phyloP scores from a whole-genome alignment of 2,113 vertebrate genomes.

The Lepisosteus oculatus region DNA sequence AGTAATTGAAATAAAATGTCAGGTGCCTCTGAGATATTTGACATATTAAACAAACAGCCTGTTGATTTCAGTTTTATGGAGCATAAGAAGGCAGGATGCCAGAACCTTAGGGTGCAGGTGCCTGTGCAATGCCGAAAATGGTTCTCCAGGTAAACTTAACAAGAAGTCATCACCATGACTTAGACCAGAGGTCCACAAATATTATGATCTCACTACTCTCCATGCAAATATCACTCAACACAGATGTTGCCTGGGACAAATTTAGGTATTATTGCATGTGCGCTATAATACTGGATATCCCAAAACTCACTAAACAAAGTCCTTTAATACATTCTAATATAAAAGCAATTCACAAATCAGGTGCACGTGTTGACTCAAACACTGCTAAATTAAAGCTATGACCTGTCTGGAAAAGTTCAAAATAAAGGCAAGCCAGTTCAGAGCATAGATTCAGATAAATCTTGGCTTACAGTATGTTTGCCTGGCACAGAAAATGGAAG shows the following conservation, averaged over 20 bases:
- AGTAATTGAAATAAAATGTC: no score
- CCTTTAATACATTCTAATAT: background rate
- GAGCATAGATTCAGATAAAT: background rate
- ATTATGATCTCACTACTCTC: background rate
- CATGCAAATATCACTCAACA: background rate
- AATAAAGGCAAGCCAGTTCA: conserved; percentile 13
- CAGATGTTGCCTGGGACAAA: background rate
- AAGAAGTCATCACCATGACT: conserved; percentile 8
- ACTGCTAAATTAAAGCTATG: background rate
- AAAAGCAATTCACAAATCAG: conserved; percentile 15
- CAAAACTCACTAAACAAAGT: conserved; percentile 9
- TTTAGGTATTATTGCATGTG: conserved; percentile 10
- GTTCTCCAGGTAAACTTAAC: background rate
- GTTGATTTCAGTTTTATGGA: no score
- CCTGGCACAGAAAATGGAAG: conserved; percentile 17
- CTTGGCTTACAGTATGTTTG: conserved; percentile 11
- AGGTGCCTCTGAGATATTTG: no score
- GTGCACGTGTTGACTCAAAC: conserved; percentile 2
- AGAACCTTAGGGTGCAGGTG: no score
- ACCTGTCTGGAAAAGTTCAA: conserved; percentile 16
- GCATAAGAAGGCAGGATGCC: no score
- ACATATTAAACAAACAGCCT: no score
- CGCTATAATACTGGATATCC: conserved; percentile 10
- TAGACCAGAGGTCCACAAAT: background rate
- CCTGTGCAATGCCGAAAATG: background rate